Percentiles rank a stretch among this genome's conserved stretches.
Evolutionary conservation across 2,888 invertebrate species (phyloP).

Genomic region (Pasiphila rectangulata): DNA sequence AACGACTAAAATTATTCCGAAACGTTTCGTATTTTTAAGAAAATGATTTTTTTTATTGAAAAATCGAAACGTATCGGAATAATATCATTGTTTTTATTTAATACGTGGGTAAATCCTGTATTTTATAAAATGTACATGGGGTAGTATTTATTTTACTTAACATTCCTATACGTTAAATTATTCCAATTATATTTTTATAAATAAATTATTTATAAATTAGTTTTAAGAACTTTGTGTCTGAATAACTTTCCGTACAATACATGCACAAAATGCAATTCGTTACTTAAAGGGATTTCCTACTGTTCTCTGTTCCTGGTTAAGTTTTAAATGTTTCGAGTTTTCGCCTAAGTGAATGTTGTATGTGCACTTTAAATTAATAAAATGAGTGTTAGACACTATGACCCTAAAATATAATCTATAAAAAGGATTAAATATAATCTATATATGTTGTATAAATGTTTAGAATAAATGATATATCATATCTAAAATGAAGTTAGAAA

Average conservation of each 20-base stretch:
- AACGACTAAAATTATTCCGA: too few relatives aligned
- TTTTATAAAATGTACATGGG: too few relatives aligned
- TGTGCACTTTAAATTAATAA: constrained; percentile 4
- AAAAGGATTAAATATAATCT: constrained; percentile 16
- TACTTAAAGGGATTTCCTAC: neutral
- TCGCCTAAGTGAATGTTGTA: neutral
- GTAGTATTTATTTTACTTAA: neutral
- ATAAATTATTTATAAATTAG: too few relatives aligned
- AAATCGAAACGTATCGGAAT: too few relatives aligned
- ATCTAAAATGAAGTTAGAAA: constrained; percentile 18
- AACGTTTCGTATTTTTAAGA: too few relatives aligned
- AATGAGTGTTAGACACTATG: constrained; percentile 28
- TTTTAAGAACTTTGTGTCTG: too few relatives aligned
- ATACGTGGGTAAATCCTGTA: too few relatives aligned
- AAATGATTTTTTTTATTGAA: too few relatives aligned
- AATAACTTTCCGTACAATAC: constrained; percentile 5
- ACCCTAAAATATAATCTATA: constrained; percentile 20
- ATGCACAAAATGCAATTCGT: constrained; percentile 4
- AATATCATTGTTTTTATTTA: neutral
- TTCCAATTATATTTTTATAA: neutral
- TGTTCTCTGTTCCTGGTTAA: neutral
- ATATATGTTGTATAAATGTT: constrained; percentile 21
- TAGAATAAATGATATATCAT: constrained; percentile 25
- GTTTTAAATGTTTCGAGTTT: neutral
- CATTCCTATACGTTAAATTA: neutral